Evolutionary conservation across 2,797 vertebrate species (phyloP).

Genomic region (Sebastolobus alascanus): DNA sequence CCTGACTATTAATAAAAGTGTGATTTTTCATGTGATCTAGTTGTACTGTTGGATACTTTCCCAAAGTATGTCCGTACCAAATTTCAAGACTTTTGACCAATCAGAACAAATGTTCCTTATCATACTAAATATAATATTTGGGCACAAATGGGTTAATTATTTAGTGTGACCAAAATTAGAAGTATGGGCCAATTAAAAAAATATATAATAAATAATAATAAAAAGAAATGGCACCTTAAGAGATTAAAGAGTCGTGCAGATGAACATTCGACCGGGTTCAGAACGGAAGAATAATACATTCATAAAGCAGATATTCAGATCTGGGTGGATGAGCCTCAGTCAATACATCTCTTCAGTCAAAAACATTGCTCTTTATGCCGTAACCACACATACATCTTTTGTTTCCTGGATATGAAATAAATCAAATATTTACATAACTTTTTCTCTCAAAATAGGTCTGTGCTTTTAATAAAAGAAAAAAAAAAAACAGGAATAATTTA

Average conservation of each 20-base stretch:
- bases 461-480: slow-evolving; percentile 84
- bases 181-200: slow-evolving; percentile 43
- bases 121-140: too few species aligned
- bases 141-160: slow-evolving; percentile 6
- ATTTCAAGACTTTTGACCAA: background rate
- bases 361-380: slow-evolving; percentile 71
- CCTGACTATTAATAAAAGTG: too few species aligned
- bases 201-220: slow-evolving; percentile 37
- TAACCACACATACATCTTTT: slow-evolving; percentile 72
- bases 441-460: slow-evolving; percentile 83
- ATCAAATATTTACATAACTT: slow-evolving; percentile 84
- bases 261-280: slow-evolving; percentile 67
- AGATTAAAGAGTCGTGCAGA: slow-evolving; percentile 65
- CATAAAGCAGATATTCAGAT: slow-evolving; percentile 81
- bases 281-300: slow-evolving; percentile 83
- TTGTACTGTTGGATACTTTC: too few species aligned
- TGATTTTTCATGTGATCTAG: too few species aligned
- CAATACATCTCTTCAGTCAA: slow-evolving; percentile 70
- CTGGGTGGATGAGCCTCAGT: slow-evolving; percentile 70
- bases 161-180: slow-evolving; percentile 53
- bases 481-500: slow-evolving; percentile 84
- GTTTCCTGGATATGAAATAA: slow-evolving; percentile 83
- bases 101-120: too few species aligned
- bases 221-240: slow-evolving; percentile 56
- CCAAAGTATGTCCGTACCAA: too few species aligned